phyloP scores from a whole-genome alignment of 2,888 invertebrate species.

The Polia nebulosa region DNA sequence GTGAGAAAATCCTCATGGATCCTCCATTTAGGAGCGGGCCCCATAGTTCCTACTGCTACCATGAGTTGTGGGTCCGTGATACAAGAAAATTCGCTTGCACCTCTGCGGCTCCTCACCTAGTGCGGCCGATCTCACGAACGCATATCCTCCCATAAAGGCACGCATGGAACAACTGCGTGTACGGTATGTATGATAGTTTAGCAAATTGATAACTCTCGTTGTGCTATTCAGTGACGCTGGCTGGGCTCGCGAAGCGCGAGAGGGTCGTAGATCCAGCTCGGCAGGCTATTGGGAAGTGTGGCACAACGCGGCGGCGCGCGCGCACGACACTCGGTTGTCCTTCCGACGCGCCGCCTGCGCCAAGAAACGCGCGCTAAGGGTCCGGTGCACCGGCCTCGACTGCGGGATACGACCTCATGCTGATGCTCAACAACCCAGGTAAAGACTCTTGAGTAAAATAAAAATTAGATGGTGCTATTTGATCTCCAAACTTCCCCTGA shows the following conservation, averaged over 20 bases:
- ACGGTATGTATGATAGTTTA: too few species aligned
- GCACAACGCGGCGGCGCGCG: slow-evolving; percentile 88
- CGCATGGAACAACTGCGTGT: too few species aligned
- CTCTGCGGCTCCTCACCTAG: too few species aligned
- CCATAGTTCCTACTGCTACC: too few species aligned
- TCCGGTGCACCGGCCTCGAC: slow-evolving; percentile 93
- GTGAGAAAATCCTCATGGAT: too few species aligned
- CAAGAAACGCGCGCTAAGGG: slow-evolving; percentile 92
- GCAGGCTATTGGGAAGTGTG: slow-evolving; percentile 92
- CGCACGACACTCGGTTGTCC: slow-evolving; percentile 91
- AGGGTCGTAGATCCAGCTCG: slow-evolving; percentile 80
- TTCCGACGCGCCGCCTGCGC: slow-evolving; percentile 92
- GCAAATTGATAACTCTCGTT: too few species aligned
- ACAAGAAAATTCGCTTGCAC: too few species aligned
- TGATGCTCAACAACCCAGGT: slow-evolving; percentile 93
- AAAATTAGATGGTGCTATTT: not conserved
- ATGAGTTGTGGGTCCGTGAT: too few species aligned
- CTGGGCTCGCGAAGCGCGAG: slow-evolving; percentile 85
- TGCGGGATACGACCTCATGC: slow-evolving; percentile 94
- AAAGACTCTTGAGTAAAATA: not conserved
- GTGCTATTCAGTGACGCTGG: slow-evolving; percentile 78
- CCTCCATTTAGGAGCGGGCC: too few species aligned
- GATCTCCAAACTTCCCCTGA: not conserved
- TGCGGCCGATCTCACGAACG: too few species aligned
- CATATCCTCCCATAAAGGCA: too few species aligned